A percentile compares a stretch with the other conserved stretches of the same genome.
Evolutionary conservation across 2,888 invertebrate genomes (phyloP).

Genomic region (Agrochola macilenta): DNA sequence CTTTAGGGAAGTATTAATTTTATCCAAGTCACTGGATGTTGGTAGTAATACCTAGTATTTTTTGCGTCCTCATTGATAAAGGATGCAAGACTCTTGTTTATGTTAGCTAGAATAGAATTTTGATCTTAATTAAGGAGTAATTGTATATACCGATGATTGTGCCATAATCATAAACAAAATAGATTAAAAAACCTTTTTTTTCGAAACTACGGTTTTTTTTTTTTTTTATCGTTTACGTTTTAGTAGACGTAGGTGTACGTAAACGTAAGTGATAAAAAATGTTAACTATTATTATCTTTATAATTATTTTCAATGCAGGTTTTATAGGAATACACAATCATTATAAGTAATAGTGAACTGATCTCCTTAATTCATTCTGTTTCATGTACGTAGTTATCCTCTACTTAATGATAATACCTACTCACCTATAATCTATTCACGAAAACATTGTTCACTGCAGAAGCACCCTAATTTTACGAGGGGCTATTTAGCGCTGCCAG

Average conservation of each 20-base stretch:
- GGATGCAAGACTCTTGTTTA: not conserved
- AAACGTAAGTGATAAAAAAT: too few relatives aligned
- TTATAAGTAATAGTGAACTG: not conserved
- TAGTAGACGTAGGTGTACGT: too few relatives aligned
- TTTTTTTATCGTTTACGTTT: too few relatives aligned
- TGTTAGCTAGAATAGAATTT: too few relatives aligned
- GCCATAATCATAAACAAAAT: not conserved
- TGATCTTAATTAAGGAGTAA: not conserved
- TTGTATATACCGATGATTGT: not conserved
- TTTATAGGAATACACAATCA: too few relatives aligned
- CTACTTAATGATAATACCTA: not conserved
- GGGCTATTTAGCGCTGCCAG: conserved; percentile 36
- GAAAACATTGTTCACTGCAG: conserved; percentile 20
- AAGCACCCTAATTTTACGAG: conserved; percentile 20
- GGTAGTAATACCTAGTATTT: too few relatives aligned
- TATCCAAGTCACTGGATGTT: not conserved
- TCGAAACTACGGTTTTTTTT: not conserved
- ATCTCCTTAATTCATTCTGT: not conserved
- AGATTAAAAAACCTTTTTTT: not conserved
- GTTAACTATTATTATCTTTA: too few relatives aligned
- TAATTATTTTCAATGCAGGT: not conserved
- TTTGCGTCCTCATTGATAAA: not conserved
- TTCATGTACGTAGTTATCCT: not conserved
- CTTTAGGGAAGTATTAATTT: not conserved
- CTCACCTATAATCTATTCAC: conserved; percentile 11